Evolutionary conservation across 2,888 invertebrate genomes (phyloP).

Genomic region (Holacanthella duospinosa): DNA sequence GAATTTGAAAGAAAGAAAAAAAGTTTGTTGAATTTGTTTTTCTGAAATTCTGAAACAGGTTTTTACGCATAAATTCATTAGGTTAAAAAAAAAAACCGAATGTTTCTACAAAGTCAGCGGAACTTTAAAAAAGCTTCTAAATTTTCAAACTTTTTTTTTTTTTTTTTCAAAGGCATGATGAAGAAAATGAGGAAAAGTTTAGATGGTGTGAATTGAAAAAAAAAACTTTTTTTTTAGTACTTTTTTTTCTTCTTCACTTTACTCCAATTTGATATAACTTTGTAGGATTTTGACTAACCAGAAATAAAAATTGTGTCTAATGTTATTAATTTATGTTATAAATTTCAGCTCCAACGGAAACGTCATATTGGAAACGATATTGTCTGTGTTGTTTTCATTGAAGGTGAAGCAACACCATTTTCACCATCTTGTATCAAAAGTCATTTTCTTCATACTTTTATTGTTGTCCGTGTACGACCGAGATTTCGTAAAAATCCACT

Average conservation of each 20-base stretch:
- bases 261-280: background rate
- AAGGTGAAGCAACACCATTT: constrained; percentile 84
- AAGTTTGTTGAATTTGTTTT: no score
- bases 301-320: background rate
- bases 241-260: background rate
- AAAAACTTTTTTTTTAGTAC: background rate
- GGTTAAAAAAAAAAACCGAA: no score
- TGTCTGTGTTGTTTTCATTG: constrained; percentile 85
- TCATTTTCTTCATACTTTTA: constrained; percentile 88
- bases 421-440: constrained; percentile 90
- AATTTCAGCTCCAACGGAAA: constrained; percentile 63
- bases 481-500: constrained; percentile 75
- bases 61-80: no score
- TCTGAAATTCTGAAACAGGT: no score
- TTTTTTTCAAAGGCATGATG: background rate
- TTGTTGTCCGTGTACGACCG: constrained; percentile 78
- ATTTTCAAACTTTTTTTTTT: constrained; percentile 4
- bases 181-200: background rate
- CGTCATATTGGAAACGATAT: constrained; percentile 90
- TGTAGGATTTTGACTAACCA: no score
- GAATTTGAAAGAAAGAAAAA: no score
- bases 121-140: no score
- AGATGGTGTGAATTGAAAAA: background rate
- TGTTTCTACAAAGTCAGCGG: no score
- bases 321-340: background rate